These are phyloP conservation scores for Dugesia japonica DNA, from an alignment of 2,888 invertebrate species.

Conservation along the genomic window DNA sequence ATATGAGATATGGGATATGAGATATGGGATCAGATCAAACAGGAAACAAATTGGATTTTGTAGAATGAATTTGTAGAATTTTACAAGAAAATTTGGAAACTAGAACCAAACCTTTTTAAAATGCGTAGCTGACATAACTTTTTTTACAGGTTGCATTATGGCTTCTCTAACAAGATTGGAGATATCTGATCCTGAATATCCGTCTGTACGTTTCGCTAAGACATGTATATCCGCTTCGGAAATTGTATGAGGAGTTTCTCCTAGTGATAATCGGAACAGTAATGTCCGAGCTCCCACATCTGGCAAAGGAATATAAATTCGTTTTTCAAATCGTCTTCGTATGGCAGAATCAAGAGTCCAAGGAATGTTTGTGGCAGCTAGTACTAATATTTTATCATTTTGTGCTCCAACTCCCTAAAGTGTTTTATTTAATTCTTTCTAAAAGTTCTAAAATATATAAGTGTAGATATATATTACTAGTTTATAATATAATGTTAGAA, in stretches of 20 bases:
- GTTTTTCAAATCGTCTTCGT: slow-evolving; percentile 85
- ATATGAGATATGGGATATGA: too few species aligned
- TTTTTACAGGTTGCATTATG: slow-evolving; percentile 92
- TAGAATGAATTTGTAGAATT: too few species aligned
- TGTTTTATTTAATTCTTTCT: too few species aligned
- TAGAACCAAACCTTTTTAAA: slow-evolving; percentile 59
- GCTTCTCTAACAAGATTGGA: slow-evolving; percentile 90
- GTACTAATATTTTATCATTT: slow-evolving; percentile 71
- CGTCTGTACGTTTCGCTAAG: slow-evolving; percentile 40
- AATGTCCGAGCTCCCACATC: slow-evolving; percentile 74
- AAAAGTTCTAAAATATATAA: too few species aligned
- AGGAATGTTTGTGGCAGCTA: slow-evolving; percentile 88
- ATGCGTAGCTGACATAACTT: slow-evolving; percentile 94
- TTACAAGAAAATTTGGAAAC: too few species aligned
- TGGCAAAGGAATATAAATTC: slow-evolving; percentile 91
- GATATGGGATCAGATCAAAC: too few species aligned
- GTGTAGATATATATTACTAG: too few species aligned
- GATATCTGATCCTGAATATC: slow-evolving; percentile 94
- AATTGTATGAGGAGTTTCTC: slow-evolving; percentile 63
- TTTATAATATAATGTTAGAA: too few species aligned
- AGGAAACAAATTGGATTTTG: too few species aligned
- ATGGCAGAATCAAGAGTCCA: slow-evolving; percentile 93
- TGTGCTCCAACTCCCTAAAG: slow-evolving; percentile 70
- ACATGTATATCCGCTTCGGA: slow-evolving; percentile 64
- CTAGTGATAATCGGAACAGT: slow-evolving; percentile 88